Base-by-base conservation (phyloP, 2,113 vertebrate genomes). In the Meleagris gallopavo region DNA sequence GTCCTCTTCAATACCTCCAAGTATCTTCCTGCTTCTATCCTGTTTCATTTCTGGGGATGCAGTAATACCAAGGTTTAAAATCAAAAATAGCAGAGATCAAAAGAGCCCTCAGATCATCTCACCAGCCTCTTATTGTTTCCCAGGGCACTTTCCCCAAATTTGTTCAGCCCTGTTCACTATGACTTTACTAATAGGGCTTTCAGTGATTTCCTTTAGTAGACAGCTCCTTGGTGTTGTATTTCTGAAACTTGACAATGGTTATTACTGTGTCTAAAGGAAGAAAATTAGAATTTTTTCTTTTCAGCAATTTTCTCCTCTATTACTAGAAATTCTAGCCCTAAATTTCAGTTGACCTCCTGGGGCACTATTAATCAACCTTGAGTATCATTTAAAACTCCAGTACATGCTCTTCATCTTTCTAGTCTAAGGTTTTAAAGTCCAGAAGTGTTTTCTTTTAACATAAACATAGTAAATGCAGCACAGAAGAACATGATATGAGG, bases 171-270 rank as follows among this genome's bases (percentile, higher is more conserved):
- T 89, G 70, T 82, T 87, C 83, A 48, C 77, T 52, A 10, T 57
- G 77, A 82, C 86, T 95, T 96, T 94, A 82, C 95, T 96, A 96
- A 96, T 82, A 93, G 90, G 83, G 70, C 74, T 96, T 96, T 96
- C 92, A 93, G 92, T 54, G 1, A 70, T 66, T 95, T 95, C 88
- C 86, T 92, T 73, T 54, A 65, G 77, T 72, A 96, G 83, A 84
- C 90, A 86, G 90, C 70, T 82, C 81, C 77, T 72, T 0, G 19
- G 94, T 90, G 81, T 96, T 94, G 10, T 84, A 66, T 96, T 96
- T 96, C 96, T 96, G 92, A 90, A 94, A 93, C 40, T 86, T 93
- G 81, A 96, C 92, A 94, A 92, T 86, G 70, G 66, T n/a, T 89
- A 92, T 96, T 96, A 95, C 78, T 94, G 83, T 90, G 62, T 83